A percentile compares a stretch with the other conserved stretches of the same genome.
These are phyloP conservation scores for Bufo gargarizans DNA, from an alignment of 2,113 vertebrate species.

Conservation along the genomic window DNA sequence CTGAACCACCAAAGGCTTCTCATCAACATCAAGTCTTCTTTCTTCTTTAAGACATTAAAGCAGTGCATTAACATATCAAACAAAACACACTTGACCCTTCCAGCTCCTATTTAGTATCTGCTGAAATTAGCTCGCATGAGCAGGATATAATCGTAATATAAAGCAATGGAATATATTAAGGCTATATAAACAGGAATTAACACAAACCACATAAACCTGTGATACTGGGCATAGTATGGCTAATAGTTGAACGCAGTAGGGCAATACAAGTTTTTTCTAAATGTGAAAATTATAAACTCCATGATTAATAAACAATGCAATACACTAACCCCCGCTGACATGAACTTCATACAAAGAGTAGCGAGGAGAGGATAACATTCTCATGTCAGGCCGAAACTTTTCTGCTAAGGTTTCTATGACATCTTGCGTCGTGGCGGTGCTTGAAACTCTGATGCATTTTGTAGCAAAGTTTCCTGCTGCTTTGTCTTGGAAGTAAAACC, in stretches of 20 bases:
- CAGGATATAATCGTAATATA: too few relatives aligned
- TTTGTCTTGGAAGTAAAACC: conserved; percentile 99
- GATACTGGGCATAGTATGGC: too few relatives aligned
- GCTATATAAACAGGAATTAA: too few relatives aligned
- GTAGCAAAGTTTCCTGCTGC: conserved; percentile 98
- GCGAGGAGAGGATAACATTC: conserved; percentile 95
- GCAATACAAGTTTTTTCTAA: not conserved
- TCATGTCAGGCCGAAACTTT: conserved; percentile 98
- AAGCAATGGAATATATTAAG: too few relatives aligned
- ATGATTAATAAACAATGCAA: not conserved
- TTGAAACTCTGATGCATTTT: conserved; percentile 96
- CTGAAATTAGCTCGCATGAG: too few relatives aligned
- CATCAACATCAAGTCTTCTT: conserved; percentile 95
- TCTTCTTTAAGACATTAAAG: conserved; percentile 86
- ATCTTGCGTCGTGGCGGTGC: conserved; percentile 96
- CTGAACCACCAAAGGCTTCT: conserved; percentile 97
- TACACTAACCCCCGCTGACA: conserved; percentile 97
- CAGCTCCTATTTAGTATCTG: too few relatives aligned
- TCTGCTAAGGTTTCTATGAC: conserved; percentile 97
- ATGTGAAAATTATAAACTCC: not conserved
- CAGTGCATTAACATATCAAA: not conserved
- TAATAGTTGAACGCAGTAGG: not conserved
- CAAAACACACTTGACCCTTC: too few relatives aligned
- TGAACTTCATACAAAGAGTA: conserved; percentile 98
- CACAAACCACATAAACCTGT: too few relatives aligned